Evolutionary conservation across 2,888 invertebrate genomes (phyloP), one percentile per base, ranked within the genome.

Genomic region (Epicampocera succincta): DNA sequence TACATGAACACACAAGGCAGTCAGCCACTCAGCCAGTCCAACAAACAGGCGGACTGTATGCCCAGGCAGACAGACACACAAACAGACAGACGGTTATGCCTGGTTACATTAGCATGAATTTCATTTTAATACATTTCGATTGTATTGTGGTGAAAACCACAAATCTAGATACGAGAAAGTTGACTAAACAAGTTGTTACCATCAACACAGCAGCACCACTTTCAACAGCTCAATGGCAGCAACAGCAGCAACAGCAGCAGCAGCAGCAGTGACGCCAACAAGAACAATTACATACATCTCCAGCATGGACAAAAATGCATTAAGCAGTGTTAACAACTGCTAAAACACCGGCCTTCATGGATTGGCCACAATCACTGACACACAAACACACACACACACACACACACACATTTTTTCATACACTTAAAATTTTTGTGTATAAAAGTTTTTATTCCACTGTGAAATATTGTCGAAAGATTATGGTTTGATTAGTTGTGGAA

Each of bases 181-280:
- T 82, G 74, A 65, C 73, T 82, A 82, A 82, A 78, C 73, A 78
- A 82, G 78, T 82, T 78, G 77, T 73, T 81, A 61, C 72, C 61
- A 81, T 52, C 66, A 76, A 8, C 38, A 68, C 38, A 68, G 5
- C 46, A 48, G 21, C 25, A 72, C 25, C n/a, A 60, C 25, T 61
- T 72, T 58, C 15, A 54, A 46, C 72, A 65, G 21, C 44, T 11
- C 19, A 48, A 50, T 21, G 21, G 19, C 40, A 40, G 12, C 13
- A 33, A 12, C 21, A 50, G n/a, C n/a, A n/a, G n/a, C n/a, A n/a
- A n/a, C n/a, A n/a, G n/a, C n/a, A n/a, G n/a, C n/a, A n/a, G n/a
- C n/a, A n/a, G n/a, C n/a, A n/a, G n/a, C n/a, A n/a, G n/a, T n/a
- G n/a, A n/a, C 25, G 65, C 19, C 13, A 52, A 38, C 60, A 60